Percentiles rank a stretch among this genome's conserved stretches.
Conservation (phyloP, 2,888 invertebrate species). For the Geotrupes spiniger region DNA sequence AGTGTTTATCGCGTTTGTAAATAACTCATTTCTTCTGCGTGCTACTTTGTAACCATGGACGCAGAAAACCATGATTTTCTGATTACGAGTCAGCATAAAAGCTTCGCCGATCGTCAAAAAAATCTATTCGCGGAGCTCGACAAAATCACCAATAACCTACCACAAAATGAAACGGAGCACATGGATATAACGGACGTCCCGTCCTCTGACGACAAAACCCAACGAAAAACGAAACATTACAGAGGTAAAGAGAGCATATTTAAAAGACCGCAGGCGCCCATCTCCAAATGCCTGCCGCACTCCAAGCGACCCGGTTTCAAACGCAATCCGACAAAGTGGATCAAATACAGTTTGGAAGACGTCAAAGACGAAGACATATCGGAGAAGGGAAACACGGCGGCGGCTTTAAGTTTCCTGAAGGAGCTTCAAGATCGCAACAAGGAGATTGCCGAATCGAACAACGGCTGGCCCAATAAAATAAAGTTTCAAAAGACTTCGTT, state of each 20-base stretch:
- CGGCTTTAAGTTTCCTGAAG: conserved; percentile 73
- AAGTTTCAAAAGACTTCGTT: conserved; percentile 38
- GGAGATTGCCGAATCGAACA: conserved; percentile 23
- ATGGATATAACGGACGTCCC: conserved; percentile 24
- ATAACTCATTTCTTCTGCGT: too few species aligned
- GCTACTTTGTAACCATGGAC: too few species aligned
- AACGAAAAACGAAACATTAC: conserved; percentile 59
- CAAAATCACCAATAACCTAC: conserved; percentile 47
- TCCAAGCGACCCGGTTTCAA: conserved; percentile 56
- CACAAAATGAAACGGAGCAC: conserved; percentile 24
- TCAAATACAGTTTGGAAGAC: conserved; percentile 75
- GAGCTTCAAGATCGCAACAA: conserved; percentile 57
- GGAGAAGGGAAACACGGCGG: conserved; percentile 71
- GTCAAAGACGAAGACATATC: conserved; percentile 74
- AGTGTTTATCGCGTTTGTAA: too few species aligned
- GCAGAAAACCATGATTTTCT: conserved; percentile 12
- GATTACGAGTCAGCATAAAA: conserved; percentile 36
- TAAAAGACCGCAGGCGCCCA: conserved; percentile 68
- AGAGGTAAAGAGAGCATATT: conserved; percentile 76
- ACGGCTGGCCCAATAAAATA: conserved; percentile 39
- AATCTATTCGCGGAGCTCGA: conserved; percentile 67
- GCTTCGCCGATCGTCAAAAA: conserved; percentile 61
- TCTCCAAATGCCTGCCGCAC: conserved; percentile 56
- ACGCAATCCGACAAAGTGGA: conserved; percentile 79
- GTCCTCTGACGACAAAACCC: conserved; percentile 31